Evolutionary conservation across 2,113 vertebrate species (phyloP).

Genomic region (Pachyramphus minor): DNA sequence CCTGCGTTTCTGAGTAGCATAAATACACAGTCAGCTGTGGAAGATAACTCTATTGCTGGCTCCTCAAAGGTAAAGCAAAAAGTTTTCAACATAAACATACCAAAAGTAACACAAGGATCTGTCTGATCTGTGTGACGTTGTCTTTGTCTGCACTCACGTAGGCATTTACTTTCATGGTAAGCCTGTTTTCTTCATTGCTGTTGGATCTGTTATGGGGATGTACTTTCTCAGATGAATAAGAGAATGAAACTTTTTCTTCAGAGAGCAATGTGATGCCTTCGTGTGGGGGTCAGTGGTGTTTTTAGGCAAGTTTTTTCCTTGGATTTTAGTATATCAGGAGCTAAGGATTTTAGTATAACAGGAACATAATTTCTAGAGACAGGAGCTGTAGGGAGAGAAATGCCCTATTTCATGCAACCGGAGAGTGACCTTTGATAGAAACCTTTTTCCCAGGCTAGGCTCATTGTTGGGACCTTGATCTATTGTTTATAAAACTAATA

Average conservation of each 20-base stretch:
- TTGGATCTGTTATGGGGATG: not conserved
- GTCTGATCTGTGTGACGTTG: not conserved
- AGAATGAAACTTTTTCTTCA: not conserved
- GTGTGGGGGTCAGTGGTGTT: not conserved
- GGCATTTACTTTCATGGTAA: not conserved
- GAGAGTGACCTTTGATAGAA: not conserved
- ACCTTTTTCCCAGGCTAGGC: not conserved
- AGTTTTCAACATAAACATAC: not conserved
- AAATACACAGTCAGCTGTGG: conserved; percentile 58
- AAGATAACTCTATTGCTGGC: conserved; percentile 61
- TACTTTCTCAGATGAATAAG: not conserved
- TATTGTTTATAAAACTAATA: not conserved
- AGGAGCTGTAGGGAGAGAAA: not conserved
- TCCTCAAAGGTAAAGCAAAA: conserved; percentile 77
- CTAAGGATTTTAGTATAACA: not conserved
- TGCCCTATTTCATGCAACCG: not conserved
- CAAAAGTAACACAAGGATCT: not conserved
- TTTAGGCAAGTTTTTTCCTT: not conserved
- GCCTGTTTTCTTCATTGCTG: not conserved
- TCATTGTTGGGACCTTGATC: not conserved
- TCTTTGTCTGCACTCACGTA: not conserved
- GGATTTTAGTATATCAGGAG: not conserved
- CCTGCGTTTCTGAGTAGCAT: conserved; percentile 75
- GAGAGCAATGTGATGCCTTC: not conserved
- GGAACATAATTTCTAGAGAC: not conserved